Evolutionary conservation across 53 echinoderm and acorn worm genomes (phyloP).

Genomic region (Luidia sarsii): DNA sequence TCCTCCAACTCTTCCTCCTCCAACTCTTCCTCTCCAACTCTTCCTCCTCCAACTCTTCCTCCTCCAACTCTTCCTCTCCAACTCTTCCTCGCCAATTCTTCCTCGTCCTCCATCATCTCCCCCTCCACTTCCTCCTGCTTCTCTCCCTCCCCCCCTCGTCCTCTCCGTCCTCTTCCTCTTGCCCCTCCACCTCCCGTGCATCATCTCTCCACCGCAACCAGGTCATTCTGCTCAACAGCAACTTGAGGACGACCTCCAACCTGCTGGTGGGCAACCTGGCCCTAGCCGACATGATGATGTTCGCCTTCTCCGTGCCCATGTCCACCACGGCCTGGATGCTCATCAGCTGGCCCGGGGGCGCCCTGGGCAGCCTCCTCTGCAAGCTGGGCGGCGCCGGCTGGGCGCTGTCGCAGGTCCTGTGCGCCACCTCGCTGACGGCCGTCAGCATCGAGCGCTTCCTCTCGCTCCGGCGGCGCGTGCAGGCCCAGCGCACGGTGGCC

Average conservation of each 20-base stretch:
- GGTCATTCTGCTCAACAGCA: constrained; percentile 30
- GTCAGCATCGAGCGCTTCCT: constrained; percentile 34
- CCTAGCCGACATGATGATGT: constrained; percentile 33
- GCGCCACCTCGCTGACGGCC: constrained; percentile 27
- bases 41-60: too few species aligned
- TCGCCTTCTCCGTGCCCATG: constrained; percentile 18
- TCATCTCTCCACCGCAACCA: background rate
- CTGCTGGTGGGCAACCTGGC: constrained; percentile 28
- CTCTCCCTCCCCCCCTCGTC: background rate
- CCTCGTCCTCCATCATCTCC: too few species aligned
- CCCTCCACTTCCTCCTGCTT: too few species aligned
- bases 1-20: too few species aligned
- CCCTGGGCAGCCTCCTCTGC: background rate
- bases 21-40: too few species aligned
- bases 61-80: too few species aligned
- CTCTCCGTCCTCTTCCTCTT: background rate
- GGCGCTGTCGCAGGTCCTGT: background rate
- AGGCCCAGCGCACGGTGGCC: constrained; percentile 23
- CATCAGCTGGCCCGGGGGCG: background rate
- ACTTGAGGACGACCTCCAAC: constrained; percentile 31
- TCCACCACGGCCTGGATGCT: constrained; percentile 14
- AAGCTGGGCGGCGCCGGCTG: constrained; percentile 1
- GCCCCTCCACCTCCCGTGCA: background rate
- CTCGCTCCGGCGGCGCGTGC: constrained; percentile 10
- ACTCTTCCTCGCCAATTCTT: too few species aligned